Conservation (phyloP, 2,797 vertebrate species). For the Tympanoctomys barrerae region DNA sequence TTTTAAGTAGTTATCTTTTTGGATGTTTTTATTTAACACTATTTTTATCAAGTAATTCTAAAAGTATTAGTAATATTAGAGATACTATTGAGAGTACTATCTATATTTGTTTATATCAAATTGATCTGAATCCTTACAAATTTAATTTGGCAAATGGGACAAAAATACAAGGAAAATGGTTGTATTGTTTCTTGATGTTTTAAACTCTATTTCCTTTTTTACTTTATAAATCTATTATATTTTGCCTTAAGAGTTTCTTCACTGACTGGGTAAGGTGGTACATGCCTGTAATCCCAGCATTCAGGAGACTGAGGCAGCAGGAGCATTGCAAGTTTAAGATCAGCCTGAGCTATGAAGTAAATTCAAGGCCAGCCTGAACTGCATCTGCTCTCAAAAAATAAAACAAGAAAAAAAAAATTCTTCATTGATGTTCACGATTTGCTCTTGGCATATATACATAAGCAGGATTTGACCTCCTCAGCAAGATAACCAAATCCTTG, state of each 20-base stretch:
- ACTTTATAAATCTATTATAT: background rate
- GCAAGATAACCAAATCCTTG: background rate
- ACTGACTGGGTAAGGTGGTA: no score
- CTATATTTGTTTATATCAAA: constrained; percentile 7
- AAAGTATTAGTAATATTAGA: background rate
- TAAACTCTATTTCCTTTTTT: background rate
- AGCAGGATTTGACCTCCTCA: background rate
- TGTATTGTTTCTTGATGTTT: background rate
- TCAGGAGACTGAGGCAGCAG: no score
- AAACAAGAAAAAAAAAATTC: background rate
- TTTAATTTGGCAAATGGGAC: background rate
- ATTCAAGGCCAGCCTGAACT: no score
- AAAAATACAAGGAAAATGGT: background rate
- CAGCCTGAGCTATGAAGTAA: no score
- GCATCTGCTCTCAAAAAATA: no score
- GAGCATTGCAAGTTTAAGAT: no score
- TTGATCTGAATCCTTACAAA: background rate
- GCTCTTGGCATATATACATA: background rate
- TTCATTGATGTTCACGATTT: background rate
- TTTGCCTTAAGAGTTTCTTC: background rate
- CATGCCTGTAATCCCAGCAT: no score
- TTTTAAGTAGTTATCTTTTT: background rate
- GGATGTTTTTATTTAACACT: background rate
- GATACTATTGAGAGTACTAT: background rate
- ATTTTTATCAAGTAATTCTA: constrained; percentile 31